phyloP scores from a whole-genome alignment of 2,888 invertebrate species.

The Oithona nana region DNA sequence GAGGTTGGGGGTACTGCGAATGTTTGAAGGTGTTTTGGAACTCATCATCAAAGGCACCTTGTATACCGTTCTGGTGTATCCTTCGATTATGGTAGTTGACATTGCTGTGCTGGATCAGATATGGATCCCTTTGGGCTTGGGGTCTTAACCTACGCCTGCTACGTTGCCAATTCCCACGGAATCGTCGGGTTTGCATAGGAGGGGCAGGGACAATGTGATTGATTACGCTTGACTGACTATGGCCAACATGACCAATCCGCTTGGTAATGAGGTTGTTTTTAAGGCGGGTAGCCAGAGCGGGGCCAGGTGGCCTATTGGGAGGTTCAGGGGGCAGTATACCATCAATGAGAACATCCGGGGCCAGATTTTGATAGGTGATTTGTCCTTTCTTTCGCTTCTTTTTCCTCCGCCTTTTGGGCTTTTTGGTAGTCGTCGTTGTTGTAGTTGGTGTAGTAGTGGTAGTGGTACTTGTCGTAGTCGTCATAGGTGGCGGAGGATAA shows the following conservation, averaged over 20 bases:
- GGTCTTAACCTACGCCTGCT: neutral
- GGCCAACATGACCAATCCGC: neutral
- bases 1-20: too few relatives aligned
- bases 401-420: neutral
- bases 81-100: neutral
- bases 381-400: neutral
- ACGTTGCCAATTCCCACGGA: neutral
- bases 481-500: neutral
- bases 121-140: neutral
- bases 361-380: neutral
- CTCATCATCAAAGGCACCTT: neutral
- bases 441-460: neutral
- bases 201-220: neutral
- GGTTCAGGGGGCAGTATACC: neutral
- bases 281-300: neutral
- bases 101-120: neutral
- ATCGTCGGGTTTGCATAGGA: neutral
- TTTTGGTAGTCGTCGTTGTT: neutral
- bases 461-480: neutral
- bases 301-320: neutral
- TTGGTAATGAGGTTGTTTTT: neutral
- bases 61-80: neutral
- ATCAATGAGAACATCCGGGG: neutral
- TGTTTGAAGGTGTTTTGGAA: too few relatives aligned
- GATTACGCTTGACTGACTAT: neutral